Evolutionary conservation across 2,113 vertebrate species (phyloP).

Genomic region (Halcyon senegalensis): DNA sequence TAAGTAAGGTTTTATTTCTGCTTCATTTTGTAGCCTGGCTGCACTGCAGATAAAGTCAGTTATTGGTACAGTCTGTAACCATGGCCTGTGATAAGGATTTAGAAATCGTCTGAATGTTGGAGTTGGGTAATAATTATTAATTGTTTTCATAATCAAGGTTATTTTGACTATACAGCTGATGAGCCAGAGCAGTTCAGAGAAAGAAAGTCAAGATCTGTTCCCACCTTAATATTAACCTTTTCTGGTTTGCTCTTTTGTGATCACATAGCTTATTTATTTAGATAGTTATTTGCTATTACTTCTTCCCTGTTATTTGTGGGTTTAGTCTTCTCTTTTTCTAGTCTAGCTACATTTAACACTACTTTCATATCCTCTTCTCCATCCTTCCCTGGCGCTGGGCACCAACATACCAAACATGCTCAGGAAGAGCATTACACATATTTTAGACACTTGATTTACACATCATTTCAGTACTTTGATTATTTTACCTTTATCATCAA

Average conservation of each 20-base stretch:
- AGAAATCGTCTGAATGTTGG: not conserved
- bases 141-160: not conserved
- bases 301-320: not conserved
- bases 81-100: not conserved
- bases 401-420: not conserved
- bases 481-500: not conserved
- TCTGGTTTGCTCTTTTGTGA: not conserved
- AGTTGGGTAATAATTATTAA: not conserved
- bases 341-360: not conserved
- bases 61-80: not conserved
- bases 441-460: not conserved
- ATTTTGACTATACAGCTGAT: not conserved
- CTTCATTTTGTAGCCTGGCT: not conserved
- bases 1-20: not conserved
- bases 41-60: not conserved
- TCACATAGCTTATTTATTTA: not conserved
- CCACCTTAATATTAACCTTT: not conserved
- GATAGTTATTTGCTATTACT: not conserved
- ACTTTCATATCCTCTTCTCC: not conserved
- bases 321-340: not conserved
- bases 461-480: not conserved
- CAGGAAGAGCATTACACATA: not conserved
- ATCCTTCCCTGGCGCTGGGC: not conserved
- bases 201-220: not conserved
- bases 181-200: not conserved